These are phyloP conservation scores for Athene cunicularia DNA, from an alignment of 2,113 vertebrate species.

Conservation along the genomic window DNA sequence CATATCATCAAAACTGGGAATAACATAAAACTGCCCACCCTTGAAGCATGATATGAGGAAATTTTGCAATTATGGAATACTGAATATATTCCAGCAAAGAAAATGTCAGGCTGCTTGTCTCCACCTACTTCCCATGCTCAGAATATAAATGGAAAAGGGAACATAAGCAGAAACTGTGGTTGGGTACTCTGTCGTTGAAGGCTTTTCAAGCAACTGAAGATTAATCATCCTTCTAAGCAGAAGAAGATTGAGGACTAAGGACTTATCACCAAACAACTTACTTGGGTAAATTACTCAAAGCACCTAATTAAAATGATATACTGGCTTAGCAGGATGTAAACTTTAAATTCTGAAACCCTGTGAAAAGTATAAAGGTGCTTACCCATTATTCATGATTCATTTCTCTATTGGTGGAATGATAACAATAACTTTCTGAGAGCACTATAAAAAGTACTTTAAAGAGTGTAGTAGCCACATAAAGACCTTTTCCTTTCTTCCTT, in stretches of 20 bases:
- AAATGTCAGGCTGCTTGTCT: constrained; percentile 17
- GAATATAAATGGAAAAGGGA: constrained; percentile 39
- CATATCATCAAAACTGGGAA: constrained; percentile 26
- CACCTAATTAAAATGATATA: constrained; percentile 67
- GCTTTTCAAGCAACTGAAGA: constrained; percentile 41
- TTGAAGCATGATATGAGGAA: constrained; percentile 48
- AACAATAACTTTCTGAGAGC: constrained; percentile 38
- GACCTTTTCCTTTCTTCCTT: neutral
- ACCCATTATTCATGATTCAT: constrained; percentile 31
- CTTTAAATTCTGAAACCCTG: constrained; percentile 40
- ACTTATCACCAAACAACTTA: constrained; percentile 58
- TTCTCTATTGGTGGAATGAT: constrained; percentile 26
- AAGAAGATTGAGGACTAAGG: constrained; percentile 61
- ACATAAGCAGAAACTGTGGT: neutral
- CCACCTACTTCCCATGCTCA: constrained; percentile 18
- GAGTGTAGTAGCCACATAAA: constrained; percentile 34
- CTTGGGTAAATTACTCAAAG: constrained; percentile 64
- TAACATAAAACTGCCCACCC: constrained; percentile 34
- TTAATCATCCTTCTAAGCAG: constrained; percentile 64
- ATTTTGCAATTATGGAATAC: constrained; percentile 48
- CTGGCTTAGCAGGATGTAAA: constrained; percentile 39
- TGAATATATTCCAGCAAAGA: constrained; percentile 37
- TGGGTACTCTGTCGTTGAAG: neutral
- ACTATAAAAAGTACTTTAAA: constrained; percentile 66
- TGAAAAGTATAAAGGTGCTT: constrained; percentile 53